Evolutionary conservation across 2,888 invertebrate species (phyloP), one percentile per base, ranked within the genome.

Genomic region (Chrysolina haemoptera): DNA sequence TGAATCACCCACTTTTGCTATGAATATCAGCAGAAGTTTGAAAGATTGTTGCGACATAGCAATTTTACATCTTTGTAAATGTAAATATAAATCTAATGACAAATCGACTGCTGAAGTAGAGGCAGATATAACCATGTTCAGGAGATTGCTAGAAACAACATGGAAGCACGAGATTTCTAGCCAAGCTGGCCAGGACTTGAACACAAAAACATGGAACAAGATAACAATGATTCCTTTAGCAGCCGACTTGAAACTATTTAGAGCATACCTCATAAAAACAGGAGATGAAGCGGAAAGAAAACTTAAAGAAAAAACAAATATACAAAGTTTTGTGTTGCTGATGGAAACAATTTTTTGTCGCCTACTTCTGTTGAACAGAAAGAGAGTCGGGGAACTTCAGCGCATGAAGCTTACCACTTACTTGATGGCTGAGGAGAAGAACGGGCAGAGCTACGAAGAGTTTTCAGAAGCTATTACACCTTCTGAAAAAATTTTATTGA

Each of bases 311-410:
- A 68, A 70, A 14, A 50, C 48, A 27, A 55, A 62, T 20, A 35
- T 12, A 62, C 8, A 68, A 20, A 50, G 66, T 16, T 82, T 74
- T 72, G 74, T 48, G 14, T 66, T 35, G 12, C 68, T 82, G 43
- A 16, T 80, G 22, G 80, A 82, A 75, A 77, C 74, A 3, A 46
- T 79, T 11, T 83, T 70, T 72, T 83, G 81, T 68, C 64, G 79
- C 16, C 67, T 81, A n/a, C 20, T 83, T 12, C 41, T 82, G 16
- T 65, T 82, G n/a, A 83, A 83, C 68, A 75, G 82, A 55, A 73
- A 74, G 64, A 46, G 84, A 64, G 74, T 77, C 6, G 83, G 82
- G 16, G 81, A 82, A 70, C 67, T 82, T 10, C 79, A 83, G 53
- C 68, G 80, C 71, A 46, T 77, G n/a, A 20, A 20, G 1, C 63